Percentiles rank a stretch among this genome's conserved stretches.
Conservation (phyloP, 2,113 vertebrate genomes). For the Conger conger region DNA sequence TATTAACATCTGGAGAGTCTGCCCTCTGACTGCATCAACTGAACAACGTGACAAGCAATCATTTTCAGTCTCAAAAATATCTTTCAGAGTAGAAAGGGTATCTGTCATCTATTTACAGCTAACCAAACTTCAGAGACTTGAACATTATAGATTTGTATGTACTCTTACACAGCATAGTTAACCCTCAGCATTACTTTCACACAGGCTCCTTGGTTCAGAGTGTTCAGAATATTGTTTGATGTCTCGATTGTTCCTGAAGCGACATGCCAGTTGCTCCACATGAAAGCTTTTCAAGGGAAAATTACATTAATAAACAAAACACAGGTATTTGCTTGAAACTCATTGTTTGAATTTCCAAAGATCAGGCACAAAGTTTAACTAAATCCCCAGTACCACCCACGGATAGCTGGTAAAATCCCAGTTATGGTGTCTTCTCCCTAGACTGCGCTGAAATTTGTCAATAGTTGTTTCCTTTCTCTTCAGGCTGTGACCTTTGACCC, state of each 20-base stretch:
- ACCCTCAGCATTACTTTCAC: neutral
- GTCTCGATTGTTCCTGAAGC: neutral
- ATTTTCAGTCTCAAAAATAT: neutral
- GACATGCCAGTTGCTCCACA: neutral
- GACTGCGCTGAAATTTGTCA: neutral
- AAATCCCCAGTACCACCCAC: neutral
- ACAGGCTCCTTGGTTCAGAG: neutral
- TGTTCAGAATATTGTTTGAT: neutral
- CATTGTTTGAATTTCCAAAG: neutral
- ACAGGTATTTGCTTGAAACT: neutral
- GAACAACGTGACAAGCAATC: neutral
- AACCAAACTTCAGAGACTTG: too few species aligned
- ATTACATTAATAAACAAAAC: neutral
- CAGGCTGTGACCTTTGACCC: neutral
- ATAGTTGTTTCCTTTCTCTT: neutral
- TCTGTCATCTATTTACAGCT: neutral
- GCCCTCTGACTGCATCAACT: neutral
- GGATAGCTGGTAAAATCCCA: neutral
- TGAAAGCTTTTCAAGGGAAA: neutral
- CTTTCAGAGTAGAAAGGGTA: neutral
- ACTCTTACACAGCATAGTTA: neutral
- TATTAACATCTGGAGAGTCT: neutral
- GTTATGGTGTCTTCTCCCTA: neutral
- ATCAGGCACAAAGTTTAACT: neutral
- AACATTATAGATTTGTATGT: neutral